Evolutionary conservation across 2,113 vertebrate species (phyloP).

Genomic region (Natator depressus): DNA sequence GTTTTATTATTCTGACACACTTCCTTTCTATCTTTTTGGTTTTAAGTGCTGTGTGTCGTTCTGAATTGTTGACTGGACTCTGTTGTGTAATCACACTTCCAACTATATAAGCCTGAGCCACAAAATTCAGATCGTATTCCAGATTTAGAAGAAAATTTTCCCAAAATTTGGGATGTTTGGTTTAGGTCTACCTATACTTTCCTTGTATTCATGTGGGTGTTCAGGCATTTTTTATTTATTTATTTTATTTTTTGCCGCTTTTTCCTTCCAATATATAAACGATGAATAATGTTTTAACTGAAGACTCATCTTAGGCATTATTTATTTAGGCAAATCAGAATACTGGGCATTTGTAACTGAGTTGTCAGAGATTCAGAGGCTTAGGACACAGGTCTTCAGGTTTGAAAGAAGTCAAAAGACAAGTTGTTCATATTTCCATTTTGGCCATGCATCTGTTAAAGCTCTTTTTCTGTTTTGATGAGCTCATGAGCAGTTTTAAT

Average conservation of each 20-base stretch:
- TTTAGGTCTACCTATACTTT: no score
- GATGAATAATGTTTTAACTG: neutral
- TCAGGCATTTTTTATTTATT: neutral
- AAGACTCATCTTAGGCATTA: neutral
- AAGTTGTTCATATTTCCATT: neutral
- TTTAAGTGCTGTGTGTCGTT: neutral
- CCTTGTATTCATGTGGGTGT: no score
- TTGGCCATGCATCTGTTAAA: neutral
- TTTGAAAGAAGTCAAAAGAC: neutral
- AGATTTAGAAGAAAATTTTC: neutral
- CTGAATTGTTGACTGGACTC: neutral
- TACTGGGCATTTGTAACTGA: neutral
- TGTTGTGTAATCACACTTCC: neutral
- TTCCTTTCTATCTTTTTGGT: neutral
- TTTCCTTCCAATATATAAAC: neutral
- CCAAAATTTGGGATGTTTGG: neutral
- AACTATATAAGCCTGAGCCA: neutral
- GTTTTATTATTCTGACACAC: neutral
- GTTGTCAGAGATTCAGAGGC: neutral
- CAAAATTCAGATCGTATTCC: neutral
- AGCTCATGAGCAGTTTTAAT: neutral
- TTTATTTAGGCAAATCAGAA: neutral
- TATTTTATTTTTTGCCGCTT: neutral
- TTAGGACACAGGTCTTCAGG: slow-evolving; percentile 6
- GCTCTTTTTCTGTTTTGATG: neutral